phyloP scores from a whole-genome alignment of 2,888 invertebrate species.

The Stenurella melanura region DNA sequence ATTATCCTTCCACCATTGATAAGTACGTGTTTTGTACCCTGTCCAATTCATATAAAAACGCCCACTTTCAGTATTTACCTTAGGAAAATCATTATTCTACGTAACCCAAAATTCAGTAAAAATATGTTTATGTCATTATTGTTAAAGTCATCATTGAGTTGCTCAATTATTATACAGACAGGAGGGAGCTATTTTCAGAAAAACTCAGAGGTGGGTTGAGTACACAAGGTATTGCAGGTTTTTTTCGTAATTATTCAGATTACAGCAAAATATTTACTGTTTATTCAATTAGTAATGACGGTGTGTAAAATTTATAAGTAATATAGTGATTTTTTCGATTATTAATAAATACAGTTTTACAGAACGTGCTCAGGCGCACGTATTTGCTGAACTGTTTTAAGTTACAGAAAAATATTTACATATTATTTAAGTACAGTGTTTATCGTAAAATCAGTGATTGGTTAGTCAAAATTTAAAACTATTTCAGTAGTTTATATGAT shows the following conservation, averaged over 20 bases:
- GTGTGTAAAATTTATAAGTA: no score
- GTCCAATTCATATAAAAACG: background rate
- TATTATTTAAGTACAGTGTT: no score
- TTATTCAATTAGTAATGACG: background rate
- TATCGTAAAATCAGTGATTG: no score
- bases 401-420: no score
- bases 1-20: background rate
- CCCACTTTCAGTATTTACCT: background rate
- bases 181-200: background rate
- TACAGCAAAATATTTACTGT: background rate
- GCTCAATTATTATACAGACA: background rate
- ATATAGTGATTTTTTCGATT: no score
- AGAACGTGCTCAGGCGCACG: no score
- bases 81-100: background rate
- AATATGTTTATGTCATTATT: background rate
- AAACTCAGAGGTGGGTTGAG: background rate
- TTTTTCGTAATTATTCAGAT: background rate
- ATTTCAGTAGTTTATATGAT: no score
- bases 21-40: background rate
- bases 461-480: no score
- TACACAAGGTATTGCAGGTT: background rate
- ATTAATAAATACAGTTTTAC: no score
- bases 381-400: no score
- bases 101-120: background rate
- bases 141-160: background rate